These are phyloP conservation scores for Hemitrygon akajei DNA, from an alignment of 2,797 vertebrate genomes.

Conservation along the genomic window DNA sequence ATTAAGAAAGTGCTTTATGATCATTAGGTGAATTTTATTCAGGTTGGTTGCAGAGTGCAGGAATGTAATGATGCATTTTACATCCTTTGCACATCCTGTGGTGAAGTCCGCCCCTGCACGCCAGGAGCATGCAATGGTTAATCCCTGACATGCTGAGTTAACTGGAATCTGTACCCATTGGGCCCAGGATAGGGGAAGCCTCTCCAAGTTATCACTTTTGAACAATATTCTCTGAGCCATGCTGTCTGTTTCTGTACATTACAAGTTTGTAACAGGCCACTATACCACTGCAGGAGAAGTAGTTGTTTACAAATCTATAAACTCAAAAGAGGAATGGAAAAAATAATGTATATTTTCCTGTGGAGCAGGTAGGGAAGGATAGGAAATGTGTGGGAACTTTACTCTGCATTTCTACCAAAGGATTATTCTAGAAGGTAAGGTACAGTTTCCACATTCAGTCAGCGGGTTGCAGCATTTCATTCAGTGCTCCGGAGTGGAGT, in stretches of 20 bases:
- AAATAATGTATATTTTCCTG: no score
- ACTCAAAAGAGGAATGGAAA: not conserved
- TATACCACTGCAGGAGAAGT: not conserved
- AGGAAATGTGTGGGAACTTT: not conserved
- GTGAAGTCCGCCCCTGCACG: not conserved
- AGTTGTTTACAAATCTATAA: not conserved
- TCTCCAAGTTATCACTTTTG: not conserved
- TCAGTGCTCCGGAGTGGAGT: not conserved
- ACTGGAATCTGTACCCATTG: not conserved
- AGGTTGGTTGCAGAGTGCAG: not conserved
- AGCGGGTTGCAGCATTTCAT: not conserved
- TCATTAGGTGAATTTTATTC: not conserved
- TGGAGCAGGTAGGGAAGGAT: not conserved
- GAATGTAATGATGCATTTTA: not conserved
- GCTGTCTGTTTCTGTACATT: not conserved
- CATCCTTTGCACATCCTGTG: not conserved
- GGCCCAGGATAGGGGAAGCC: not conserved
- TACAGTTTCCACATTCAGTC: not conserved
- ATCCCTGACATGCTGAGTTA: not conserved
- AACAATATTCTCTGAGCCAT: not conserved
- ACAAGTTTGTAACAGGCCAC: not conserved
- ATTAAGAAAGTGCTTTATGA: not conserved
- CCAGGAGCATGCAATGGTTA: not conserved
- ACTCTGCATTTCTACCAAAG: not conserved
- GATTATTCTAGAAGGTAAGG: not conserved